A percentile compares a stretch with the other conserved stretches of the same genome.
These are phyloP conservation scores for Dolichallabes microphthalmus DNA, from an alignment of 2,113 vertebrate genomes.

Conservation along the genomic window DNA sequence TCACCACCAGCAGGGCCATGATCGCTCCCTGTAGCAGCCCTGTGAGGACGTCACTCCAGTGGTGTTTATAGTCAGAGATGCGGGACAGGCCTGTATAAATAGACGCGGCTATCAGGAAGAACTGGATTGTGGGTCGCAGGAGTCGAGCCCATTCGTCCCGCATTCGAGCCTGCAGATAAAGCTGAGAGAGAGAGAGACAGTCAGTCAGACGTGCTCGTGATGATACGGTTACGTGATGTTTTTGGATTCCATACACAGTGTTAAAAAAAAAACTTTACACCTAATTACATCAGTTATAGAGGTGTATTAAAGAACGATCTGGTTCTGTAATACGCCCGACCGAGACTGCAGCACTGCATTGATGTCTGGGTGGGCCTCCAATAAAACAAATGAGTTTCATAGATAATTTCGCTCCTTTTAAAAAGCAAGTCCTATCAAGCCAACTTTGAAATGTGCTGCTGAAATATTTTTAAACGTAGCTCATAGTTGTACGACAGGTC, in stretches of 20 bases:
- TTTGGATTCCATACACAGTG: background rate
- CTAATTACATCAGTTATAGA: background rate
- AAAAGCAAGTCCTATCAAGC: background rate
- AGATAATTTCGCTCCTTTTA: background rate
- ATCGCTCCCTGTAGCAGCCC: slow-evolving; percentile 90
- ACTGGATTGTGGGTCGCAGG: slow-evolving; percentile 88
- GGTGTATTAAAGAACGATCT: background rate
- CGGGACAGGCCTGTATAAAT: slow-evolving; percentile 92
- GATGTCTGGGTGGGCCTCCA: background rate
- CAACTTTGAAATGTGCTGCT: background rate
- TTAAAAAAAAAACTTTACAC: background rate
- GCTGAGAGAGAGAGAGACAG: slow-evolving; percentile 63
- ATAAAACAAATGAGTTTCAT: background rate
- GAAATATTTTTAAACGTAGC: background rate
- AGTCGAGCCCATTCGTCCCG: slow-evolving; percentile 88
- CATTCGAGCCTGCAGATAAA: slow-evolving; percentile 93
- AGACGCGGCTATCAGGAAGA: slow-evolving; percentile 84
- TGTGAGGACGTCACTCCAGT: slow-evolving; percentile 92
- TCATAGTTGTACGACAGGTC: background rate
- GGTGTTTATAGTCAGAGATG: slow-evolving; percentile 96
- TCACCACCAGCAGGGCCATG: slow-evolving; percentile 87
- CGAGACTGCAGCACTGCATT: background rate
- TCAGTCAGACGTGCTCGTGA: background rate
- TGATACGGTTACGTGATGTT: background rate
- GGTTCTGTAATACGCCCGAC: background rate